Base-by-base conservation (phyloP, 2,888 invertebrate species). In the Scaptodrosophila latifasciaeformis region DNA sequence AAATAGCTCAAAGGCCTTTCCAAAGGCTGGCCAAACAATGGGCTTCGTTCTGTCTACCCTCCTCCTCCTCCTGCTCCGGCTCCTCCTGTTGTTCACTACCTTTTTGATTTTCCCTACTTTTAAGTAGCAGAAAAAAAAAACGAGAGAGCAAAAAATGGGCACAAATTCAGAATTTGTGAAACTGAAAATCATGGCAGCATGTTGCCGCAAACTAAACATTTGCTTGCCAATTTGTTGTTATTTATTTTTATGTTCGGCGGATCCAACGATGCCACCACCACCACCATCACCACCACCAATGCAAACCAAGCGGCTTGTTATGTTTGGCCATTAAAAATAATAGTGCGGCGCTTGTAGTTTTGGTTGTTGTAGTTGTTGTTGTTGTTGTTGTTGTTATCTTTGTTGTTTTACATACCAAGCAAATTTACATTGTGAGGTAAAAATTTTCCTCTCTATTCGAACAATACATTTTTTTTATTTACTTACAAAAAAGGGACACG, bases 261-360 rank as follows among this genome's bases (percentile, higher is more conserved):
- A 27, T 19, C 29, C 21, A 12, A n/a, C 10, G 34, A 5, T n/a
- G 34, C 13, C 2, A 3, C 34, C 9, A n/a, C n/a, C n/a, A n/a
- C n/a, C 12, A 9, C 31, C 31, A 1, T 13, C 13, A n/a, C 18
- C 6, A 15, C 2, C 3, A 18, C 35, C 35, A 37, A 19, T n/a
- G 6, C 40, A 40, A 21, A n/a, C 19, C 19, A 40, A 21, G 69
- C 49, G 62, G 61, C 71, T 65, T 74, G 74, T 70, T 74, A 75
- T 77, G 70, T 70, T 75, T 72, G 68, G 60, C 75, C 75, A 77
- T 79, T 76, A 76, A 79, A 77, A 76, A 79, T 76, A 76, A 76
- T 77, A 74, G 75, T 76, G 70, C 62, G 72, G 76, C 62, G 76
- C 55, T 59, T 43, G 31, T 40, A 46, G 46, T 64, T 70, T 63